These are phyloP conservation scores for Jordanella pulchra DNA, from an alignment of 2,797 vertebrate species.

Conservation along the genomic window DNA sequence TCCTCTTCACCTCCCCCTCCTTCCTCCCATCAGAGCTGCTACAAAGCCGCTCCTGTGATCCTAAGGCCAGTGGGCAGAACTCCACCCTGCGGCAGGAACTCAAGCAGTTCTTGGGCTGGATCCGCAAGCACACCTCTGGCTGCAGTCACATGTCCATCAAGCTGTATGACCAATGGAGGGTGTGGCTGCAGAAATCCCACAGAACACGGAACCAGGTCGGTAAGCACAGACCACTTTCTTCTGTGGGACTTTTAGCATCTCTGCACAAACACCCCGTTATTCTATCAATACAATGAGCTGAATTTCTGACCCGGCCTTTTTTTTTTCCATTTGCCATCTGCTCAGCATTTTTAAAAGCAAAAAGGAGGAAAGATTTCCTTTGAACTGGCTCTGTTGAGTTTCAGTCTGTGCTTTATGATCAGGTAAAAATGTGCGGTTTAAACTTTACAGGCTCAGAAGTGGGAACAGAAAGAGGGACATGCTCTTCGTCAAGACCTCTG, in stretches of 20 bases:
- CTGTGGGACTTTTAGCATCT: constrained; percentile 12
- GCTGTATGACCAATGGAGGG: constrained; percentile 95
- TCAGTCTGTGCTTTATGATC: constrained; percentile 58
- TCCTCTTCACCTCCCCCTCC: not conserved
- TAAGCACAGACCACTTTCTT: constrained; percentile 62
- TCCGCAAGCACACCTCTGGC: constrained; percentile 90
- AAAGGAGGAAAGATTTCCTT: constrained; percentile 56
- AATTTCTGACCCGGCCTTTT: constrained; percentile 56
- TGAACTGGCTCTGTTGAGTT: constrained; percentile 54
- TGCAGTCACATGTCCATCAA: constrained; percentile 94
- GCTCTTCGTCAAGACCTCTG: constrained; percentile 47
- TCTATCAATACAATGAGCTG: constrained; percentile 43
- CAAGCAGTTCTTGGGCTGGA: constrained; percentile 96
- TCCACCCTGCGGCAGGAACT: constrained; percentile 90
- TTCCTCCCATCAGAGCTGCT: constrained; percentile 69
- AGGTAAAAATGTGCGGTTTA: constrained; percentile 70
- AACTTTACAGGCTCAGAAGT: constrained; percentile 56
- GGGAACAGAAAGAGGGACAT: constrained; percentile 52
- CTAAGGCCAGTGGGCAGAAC: constrained; percentile 84
- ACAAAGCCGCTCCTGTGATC: constrained; percentile 76
- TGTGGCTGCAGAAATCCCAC: constrained; percentile 94
- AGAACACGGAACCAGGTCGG: constrained; percentile 93
- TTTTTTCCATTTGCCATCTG: constrained; percentile 42
- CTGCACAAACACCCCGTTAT: constrained; percentile 14
- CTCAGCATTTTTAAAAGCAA: constrained; percentile 57